Base-by-base conservation (phyloP, 2,888 invertebrate genomes). In the Cabera pusaria region DNA sequence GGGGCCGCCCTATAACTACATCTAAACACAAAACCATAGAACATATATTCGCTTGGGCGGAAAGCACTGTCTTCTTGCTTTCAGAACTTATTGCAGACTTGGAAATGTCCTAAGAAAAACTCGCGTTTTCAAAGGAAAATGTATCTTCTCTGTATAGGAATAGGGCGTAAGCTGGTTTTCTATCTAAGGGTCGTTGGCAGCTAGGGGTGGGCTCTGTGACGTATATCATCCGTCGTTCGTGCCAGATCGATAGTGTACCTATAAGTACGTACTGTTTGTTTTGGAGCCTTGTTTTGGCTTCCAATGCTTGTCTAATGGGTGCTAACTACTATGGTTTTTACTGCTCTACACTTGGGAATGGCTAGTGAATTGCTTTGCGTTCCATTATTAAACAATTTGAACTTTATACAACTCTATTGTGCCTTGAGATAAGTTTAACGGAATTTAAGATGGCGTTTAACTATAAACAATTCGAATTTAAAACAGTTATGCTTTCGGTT, bases 191-290 rank as follows among this genome's bases (percentile, higher is more conserved):
- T 79, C 77, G 82, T 64, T 64, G 68, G 56, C 68, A 55, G 57
- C 46, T 56, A 65, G 66, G 71, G 72, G 62, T 69, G 73, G 64
- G 67, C 52, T 38, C 67, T 74, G 73, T n/a, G n/a, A 72, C 75
- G 78, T 82, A 81, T 78, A 82, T 82, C 81, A 80, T 81, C 33
- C 75, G 79, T 84, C 82, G 80, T 80, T 81, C 69, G 66, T 56
- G 44, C 52, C 58, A 65, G 77, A 83, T 86, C 86, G 77, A 87
- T 87, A 83, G 52, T 53, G 64, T 69, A 75, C 75, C 73, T 80
- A 80, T 71, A n/a, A n/a, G n/a, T n/a, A n/a, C n/a, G n/a, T 73
- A 61, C 58, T 70, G 72, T 82, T 79, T 75, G 78, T 79, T 78
- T 49, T 72, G 60, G 65, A 20, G 20, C 19, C 28, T 21, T 56